A percentile compares a stretch with the other conserved stretches of the same genome.
These are phyloP conservation scores for Galerucella pusilla DNA, from an alignment of 2,888 invertebrate genomes.

Conservation along the genomic window DNA sequence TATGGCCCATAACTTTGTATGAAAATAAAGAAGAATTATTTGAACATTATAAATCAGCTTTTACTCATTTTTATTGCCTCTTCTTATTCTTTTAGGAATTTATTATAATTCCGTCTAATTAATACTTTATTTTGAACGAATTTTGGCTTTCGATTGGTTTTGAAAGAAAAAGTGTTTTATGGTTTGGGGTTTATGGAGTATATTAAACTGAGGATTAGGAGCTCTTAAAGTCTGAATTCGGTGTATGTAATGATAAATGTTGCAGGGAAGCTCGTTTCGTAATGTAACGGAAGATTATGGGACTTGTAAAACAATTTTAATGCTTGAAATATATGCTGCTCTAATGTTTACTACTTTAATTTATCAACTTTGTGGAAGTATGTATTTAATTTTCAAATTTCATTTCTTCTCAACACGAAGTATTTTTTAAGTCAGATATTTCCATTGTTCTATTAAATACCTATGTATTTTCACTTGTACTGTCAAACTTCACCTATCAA, in stretches of 20 bases:
- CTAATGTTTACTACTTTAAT: not conserved
- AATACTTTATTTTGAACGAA: constrained; percentile 27
- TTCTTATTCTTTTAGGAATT: constrained; percentile 55
- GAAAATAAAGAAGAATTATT: constrained; percentile 68
- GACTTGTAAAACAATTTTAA: not conserved
- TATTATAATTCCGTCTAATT: constrained; percentile 32
- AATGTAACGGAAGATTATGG: constrained; percentile 1
- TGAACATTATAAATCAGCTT: constrained; percentile 66
- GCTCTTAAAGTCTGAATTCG: not conserved
- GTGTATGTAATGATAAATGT: not conserved
- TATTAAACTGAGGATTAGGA: not conserved
- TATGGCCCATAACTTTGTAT: constrained; percentile 67
- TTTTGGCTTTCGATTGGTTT: constrained; percentile 26
- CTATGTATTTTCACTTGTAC: too few species aligned
- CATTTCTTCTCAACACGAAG: too few species aligned
- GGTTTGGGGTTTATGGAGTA: not conserved
- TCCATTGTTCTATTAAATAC: too few species aligned
- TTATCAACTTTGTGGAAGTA: too few species aligned
- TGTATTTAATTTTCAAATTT: too few species aligned
- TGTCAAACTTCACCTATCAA: too few species aligned
- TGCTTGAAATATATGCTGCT: not conserved
- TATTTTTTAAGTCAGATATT: too few species aligned
- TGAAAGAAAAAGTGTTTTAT: constrained; percentile 21
- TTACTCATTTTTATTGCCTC: constrained; percentile 63
- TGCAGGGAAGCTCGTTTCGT: not conserved